phyloP scores from a whole-genome alignment of 2,113 vertebrate species.

The Acinonyx jubatus region DNA sequence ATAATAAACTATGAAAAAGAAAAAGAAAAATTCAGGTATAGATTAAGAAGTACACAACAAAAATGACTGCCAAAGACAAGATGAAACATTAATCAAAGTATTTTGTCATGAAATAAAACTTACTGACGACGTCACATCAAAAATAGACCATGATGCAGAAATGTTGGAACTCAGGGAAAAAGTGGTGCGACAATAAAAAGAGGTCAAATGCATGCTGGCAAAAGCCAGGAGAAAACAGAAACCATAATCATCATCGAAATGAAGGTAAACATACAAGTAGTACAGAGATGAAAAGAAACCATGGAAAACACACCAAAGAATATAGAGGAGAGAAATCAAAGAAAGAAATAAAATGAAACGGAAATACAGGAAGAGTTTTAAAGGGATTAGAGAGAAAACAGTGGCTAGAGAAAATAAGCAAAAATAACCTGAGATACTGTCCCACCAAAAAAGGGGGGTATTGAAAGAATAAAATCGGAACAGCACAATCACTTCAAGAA shows the following conservation, averaged over 20 bases:
- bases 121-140: neutral
- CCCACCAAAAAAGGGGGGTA: accelerated
- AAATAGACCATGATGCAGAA: neutral
- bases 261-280: neutral
- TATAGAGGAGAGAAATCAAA: neutral
- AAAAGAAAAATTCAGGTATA: neutral
- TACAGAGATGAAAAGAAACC: neutral
- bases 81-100: neutral
- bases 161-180: neutral
- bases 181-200: neutral
- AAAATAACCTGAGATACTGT: neutral
- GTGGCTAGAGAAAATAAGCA: neutral
- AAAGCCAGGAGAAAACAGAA: neutral
- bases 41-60: neutral
- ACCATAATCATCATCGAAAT: neutral
- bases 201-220: neutral
- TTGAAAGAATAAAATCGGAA: neutral
- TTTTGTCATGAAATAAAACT: neutral
- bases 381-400: neutral
- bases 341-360: neutral
- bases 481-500: neutral
- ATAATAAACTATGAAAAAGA: neutral
- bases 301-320: neutral
- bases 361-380: neutral
- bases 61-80: neutral